Base-by-base conservation (phyloP, 2,797 vertebrate species). In the Odontamblyopus lacepedii region DNA sequence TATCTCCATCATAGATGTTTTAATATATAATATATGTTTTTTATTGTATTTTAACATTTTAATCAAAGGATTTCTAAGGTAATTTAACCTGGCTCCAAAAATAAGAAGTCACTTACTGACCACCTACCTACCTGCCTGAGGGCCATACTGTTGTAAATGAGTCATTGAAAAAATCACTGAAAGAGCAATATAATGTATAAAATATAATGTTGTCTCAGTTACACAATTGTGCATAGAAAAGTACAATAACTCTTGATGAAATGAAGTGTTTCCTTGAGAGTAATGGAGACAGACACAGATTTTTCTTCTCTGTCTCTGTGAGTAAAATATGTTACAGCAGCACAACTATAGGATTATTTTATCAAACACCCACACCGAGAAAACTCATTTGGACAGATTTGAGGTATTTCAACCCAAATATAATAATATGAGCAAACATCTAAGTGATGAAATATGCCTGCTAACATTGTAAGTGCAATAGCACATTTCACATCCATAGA, bases 401-500 rank as follows among this genome's bases (percentile, higher is more conserved):
- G 30, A 30, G 27, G 74, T 70, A 80, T 77, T 88, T 74, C 26
- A 79, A 50, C 70, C 44, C 59, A 51, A 81, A 51, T 30, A 76
- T 73, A 77, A 77, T 75, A 78, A 69, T 82, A 72, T 78, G 82
- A 81, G 75, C 74, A 86, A 85, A 85, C 76, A 85, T 83, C 51
- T 75, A 80, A 68, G 70, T 53, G 48, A 65, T 72, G n/a, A 80
- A 85, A 86, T 79, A 55, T 85, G 60, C 26, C 63, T 76, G 75
- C 76, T 81, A 83, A 79, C 75, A 73, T 80, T 74, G 65, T 69
- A 78, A 83, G 77, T 83, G 81, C 70, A 60, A 76, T 85, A 80
- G 62, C 77, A 77, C 64, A 78, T 82, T 83, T 67, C 29, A 83
- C 79, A 80, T 82, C 76, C 81, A 85, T 82, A 89, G 79, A 86